Evolutionary conservation across 2,888 invertebrate species (phyloP).

Genomic region (Labia minor): DNA sequence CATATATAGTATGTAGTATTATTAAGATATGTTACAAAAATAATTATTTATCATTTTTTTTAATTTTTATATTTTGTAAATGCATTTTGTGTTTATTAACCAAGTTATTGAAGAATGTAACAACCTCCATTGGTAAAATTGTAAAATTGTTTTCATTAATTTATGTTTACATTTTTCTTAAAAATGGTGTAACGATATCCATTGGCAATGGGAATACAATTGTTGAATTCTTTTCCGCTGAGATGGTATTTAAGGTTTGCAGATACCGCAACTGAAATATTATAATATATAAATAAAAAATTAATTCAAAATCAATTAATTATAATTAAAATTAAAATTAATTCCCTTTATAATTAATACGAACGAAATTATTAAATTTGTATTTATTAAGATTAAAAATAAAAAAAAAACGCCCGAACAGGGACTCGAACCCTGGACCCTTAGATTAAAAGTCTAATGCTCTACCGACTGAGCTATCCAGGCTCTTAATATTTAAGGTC

Average conservation of each 20-base stretch:
- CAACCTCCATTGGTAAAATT: too few relatives aligned
- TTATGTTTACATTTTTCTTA: constrained; percentile 31
- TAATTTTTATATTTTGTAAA: too few relatives aligned
- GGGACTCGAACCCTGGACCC: constrained; percentile 13
- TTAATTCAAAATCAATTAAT: constrained; percentile 39
- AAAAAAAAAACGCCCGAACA: neutral
- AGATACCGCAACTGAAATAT: constrained; percentile 64
- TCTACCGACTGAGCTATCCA: constrained; percentile 13
- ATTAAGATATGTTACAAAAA: too few relatives aligned
- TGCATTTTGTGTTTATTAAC: too few relatives aligned
- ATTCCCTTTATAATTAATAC: neutral
- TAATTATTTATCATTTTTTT: too few relatives aligned
- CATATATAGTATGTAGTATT: too few relatives aligned
- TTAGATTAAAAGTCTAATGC: constrained; percentile 13
- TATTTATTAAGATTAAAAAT: neutral
- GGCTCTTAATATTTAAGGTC: neutral
- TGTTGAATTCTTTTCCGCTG: constrained; percentile 89
- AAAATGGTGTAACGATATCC: constrained; percentile 54
- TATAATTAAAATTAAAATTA: neutral
- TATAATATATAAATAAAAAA: constrained; percentile 31
- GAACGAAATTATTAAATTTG: neutral
- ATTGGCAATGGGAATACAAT: constrained; percentile 89
- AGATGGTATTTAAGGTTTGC: constrained; percentile 82
- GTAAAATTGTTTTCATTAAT: too few relatives aligned
- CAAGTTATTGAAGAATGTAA: too few relatives aligned